phyloP scores from a whole-genome alignment of 2,888 invertebrate species.

The Drosophila fulvimacula region DNA sequence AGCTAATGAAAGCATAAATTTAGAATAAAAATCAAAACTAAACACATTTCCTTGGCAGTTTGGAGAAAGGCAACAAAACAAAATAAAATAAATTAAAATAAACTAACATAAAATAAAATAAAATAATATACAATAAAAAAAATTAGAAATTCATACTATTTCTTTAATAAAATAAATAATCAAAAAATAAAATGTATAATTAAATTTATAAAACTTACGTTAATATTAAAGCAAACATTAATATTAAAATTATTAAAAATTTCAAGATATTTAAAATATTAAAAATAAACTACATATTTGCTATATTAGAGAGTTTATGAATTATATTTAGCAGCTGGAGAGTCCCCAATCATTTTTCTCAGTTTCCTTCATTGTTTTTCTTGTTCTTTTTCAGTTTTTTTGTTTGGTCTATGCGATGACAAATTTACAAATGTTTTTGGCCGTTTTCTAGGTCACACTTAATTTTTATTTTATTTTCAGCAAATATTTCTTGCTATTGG shows the following conservation, averaged over 20 bases:
- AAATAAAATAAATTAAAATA: slow-evolving; percentile 14
- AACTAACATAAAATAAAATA: slow-evolving; percentile 4
- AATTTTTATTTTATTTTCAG: slow-evolving; percentile 77
- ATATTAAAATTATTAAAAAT: too few species aligned
- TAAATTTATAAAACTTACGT: background rate
- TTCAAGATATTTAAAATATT: too few species aligned
- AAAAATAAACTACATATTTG: too few species aligned
- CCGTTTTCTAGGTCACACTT: slow-evolving; percentile 71
- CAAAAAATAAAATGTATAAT: background rate
- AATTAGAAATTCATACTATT: background rate
- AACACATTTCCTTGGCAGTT: slow-evolving; percentile 31
- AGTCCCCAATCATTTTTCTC: background rate
- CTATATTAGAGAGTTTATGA: too few species aligned
- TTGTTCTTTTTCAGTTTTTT: slow-evolving; percentile 15
- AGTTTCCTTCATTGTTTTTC: background rate
- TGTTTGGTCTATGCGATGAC: slow-evolving; percentile 46
- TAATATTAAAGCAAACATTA: background rate
- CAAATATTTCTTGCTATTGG: slow-evolving; percentile 69
- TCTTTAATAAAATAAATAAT: too few species aligned
- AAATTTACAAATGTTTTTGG: slow-evolving; percentile 61
- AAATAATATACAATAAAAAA: too few species aligned
- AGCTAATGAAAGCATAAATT: slow-evolving; percentile 55
- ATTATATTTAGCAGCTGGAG: background rate
- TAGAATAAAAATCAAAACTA: slow-evolving; percentile 1
- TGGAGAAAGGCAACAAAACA: slow-evolving; percentile 24